Base-by-base conservation (phyloP, 2,888 invertebrate species). In the Coenonympha arcania region DNA sequence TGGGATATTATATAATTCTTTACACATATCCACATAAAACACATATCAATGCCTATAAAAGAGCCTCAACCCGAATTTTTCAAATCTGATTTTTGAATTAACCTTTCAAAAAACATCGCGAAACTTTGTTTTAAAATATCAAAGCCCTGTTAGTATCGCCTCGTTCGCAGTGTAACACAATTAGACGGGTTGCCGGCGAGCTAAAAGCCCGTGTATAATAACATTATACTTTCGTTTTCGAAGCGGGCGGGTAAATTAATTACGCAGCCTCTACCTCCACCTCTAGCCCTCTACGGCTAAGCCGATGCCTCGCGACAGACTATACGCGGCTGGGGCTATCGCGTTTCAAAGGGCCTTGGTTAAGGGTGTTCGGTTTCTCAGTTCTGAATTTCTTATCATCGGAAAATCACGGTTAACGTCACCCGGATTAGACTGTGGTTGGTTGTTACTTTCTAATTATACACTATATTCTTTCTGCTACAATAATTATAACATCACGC, bases 171-270 rank as follows among this genome's bases (percentile, higher is more conserved):
- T 58, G 58, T 65, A 65, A 65, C 56, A 58, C 52, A 57, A 63
- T 65, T 61, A 65, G 59, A 58, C 61, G 55, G 58, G 53, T 54
- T 55, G 54, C 60, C 59, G 58, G 50, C 55, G 41, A 58, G 61
- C 65, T 65, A 65, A 65, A 65, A 65, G 65, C 64, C 60, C 61
- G 65, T 64, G 58, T 58, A 60, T 65, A 65, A 65, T 64, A 62
- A 57, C 54, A 59, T 65, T 65, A 30, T 28, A 65, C 63, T 65
- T 61, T 64, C 64, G 59, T 64, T 65, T 63, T 62, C 60, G 56
- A 55, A 59, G 62, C 60, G 59, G 53, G 57, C 58, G 58, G 60
- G 57, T 61, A 65, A 65, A 58, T 64, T 61, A 65, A 65, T 65
- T 65, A 65, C 54, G 52, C 56, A 58, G 53, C 54, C 59, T 61